These are phyloP conservation scores for Nannobrachium achirus DNA, from an alignment of 2,113 vertebrate genomes.

Conservation along the genomic window DNA sequence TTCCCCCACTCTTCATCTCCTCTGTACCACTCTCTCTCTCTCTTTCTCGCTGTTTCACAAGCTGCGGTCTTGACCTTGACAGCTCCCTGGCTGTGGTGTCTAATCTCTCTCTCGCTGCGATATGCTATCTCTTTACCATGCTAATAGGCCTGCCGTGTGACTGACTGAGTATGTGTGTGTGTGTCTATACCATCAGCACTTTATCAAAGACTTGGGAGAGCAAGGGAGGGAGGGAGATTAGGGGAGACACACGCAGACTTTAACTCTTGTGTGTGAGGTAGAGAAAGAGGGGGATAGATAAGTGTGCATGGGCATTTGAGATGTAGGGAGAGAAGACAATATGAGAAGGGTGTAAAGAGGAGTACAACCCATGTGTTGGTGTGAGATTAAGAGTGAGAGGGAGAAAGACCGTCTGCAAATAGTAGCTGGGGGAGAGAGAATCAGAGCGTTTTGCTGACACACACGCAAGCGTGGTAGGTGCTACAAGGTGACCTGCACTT, in stretches of 20 bases:
- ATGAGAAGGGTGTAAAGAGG: slow-evolving; percentile 50
- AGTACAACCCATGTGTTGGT: slow-evolving; percentile 48
- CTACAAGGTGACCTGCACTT: slow-evolving; percentile 65
- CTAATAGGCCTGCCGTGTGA: slow-evolving; percentile 73
- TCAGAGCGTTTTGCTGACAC: slow-evolving; percentile 61
- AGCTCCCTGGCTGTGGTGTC: slow-evolving; percentile 73
- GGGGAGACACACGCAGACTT: neutral
- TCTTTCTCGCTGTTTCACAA: slow-evolving; percentile 72
- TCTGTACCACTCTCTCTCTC: neutral
- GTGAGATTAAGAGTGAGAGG: slow-evolving; percentile 70
- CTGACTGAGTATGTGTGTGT: slow-evolving; percentile 24
- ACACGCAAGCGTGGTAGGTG: slow-evolving; percentile 11
- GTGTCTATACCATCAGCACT: slow-evolving; percentile 71
- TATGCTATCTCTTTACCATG: slow-evolving; percentile 80
- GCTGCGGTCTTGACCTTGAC: slow-evolving; percentile 80
- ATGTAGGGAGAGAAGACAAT: slow-evolving; percentile 31
- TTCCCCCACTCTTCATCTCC: slow-evolving; percentile 9
- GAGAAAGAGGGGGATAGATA: slow-evolving; percentile 43
- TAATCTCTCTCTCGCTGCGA: slow-evolving; percentile 78
- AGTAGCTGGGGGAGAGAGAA: slow-evolving; percentile 26
- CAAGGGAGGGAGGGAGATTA: slow-evolving; percentile 13
- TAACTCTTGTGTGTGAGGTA: slow-evolving; percentile 38
- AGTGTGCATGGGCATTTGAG: slow-evolving; percentile 47
- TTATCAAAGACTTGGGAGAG: slow-evolving; percentile 77
- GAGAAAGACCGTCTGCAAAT: slow-evolving; percentile 52